Conservation (phyloP, 2,888 invertebrate species). For the Mythimna vitellina region DNA sequence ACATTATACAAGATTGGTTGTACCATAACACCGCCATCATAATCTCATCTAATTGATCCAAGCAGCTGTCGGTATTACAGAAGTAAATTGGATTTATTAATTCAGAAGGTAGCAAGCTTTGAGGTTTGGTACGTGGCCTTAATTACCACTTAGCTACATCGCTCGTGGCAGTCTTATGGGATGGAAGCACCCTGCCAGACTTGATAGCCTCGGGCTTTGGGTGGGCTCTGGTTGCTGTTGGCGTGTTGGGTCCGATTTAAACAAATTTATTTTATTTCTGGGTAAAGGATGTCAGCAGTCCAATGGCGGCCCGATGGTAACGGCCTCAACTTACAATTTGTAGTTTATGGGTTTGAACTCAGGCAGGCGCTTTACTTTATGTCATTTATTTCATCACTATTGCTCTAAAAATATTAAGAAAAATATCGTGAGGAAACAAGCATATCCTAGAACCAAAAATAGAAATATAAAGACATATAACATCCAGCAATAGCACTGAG, state of each 20-base stretch:
- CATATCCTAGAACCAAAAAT: no score
- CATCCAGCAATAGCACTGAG: no score
- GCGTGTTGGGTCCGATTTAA: background rate
- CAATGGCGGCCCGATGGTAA: no score
- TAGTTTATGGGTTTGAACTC: no score
- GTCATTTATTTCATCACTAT: no score
- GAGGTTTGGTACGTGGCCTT: slow-evolving; percentile 34
- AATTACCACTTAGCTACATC: slow-evolving; percentile 48
- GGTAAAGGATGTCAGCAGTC: no score
- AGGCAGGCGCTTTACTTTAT: no score
- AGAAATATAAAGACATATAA: no score
- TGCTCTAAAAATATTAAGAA: no score
- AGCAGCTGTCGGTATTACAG: slow-evolving; percentile 27
- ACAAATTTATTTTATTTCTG: no score
- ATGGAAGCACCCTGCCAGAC: slow-evolving; percentile 34
- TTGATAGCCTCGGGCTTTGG: slow-evolving; percentile 28
- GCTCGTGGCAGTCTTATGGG: slow-evolving; percentile 39
- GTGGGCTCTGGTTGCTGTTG: slow-evolving; percentile 8
- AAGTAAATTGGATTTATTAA: slow-evolving; percentile 54
- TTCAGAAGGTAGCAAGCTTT: slow-evolving; percentile 40
- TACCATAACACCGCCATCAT: background rate
- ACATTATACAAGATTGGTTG: background rate
- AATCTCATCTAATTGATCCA: slow-evolving; percentile 5
- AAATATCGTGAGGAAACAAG: no score
- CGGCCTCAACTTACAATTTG: no score